Conservation (phyloP, 2,888 invertebrate species). For the Tenthredo distinguenda region DNA sequence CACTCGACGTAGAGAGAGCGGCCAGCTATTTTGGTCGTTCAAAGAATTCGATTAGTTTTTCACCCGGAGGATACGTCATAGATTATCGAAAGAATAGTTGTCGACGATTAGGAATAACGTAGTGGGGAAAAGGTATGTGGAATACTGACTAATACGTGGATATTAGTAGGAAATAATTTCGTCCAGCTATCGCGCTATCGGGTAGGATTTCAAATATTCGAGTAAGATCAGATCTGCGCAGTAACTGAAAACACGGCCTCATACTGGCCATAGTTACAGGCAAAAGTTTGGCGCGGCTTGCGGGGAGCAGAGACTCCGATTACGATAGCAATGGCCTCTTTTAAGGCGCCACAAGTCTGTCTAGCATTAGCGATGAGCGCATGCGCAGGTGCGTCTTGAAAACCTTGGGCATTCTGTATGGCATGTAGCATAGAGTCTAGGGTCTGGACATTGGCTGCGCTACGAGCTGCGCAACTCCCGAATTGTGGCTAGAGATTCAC, state of each 20-base stretch:
- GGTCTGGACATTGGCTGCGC: neutral
- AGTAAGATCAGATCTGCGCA: neutral
- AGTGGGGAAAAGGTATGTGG: neutral
- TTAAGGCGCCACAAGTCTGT: conserved; percentile 38
- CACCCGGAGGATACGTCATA: neutral
- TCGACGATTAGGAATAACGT: neutral
- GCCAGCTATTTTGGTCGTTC: neutral
- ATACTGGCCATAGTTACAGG: neutral
- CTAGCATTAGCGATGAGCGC: neutral
- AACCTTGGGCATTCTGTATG: neutral
- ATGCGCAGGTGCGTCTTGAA: neutral
- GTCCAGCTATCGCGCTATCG: neutral
- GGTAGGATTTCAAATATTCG: neutral
- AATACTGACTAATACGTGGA: neutral
- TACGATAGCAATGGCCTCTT: neutral
- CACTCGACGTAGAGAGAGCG: conserved; percentile 27
- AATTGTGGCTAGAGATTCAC: neutral
- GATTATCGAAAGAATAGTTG: neutral
- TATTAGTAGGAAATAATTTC: neutral
- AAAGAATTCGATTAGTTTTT: neutral
- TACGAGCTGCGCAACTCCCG: neutral
- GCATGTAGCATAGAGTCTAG: neutral
- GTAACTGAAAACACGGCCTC: neutral
- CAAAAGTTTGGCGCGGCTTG: neutral
- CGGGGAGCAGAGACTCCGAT: neutral